Base-by-base conservation (phyloP, 2,888 invertebrate genomes). In the Parnassius orleans region DNA sequence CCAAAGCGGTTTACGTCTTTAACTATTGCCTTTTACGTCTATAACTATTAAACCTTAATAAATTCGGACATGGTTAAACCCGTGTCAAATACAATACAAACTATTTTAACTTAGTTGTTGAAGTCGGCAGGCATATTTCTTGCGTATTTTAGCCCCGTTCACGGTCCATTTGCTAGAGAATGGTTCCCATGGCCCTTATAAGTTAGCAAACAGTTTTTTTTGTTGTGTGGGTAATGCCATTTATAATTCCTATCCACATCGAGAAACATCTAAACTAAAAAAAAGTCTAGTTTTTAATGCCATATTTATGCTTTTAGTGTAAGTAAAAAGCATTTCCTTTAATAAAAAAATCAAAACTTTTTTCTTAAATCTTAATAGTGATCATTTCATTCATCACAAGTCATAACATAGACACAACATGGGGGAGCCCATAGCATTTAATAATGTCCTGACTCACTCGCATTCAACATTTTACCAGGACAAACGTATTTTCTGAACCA, bases 81-180 rank as follows among this genome's bases (percentile, higher is more conserved):
- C 61, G 44, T 47, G 61, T 62, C 61, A 62, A 62, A 62, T 53
- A 48, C 61, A 62, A 33, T 61, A 52, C 51, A 41, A 53, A 57
- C 61, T 53, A 62, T 62, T 62, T 62, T 53, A 61, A 62, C 53
- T 57, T 56, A 15, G 41, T 48, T 33, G 57, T n/a, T 10, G 47
- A 57, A 57, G 57, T 57, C 53, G 53, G 53, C 57, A 47, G 57
- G 47, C 19, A 53, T 47, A 61, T 53, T 62, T 62, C 61, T 62
- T 57, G 61, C 57, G 52, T 57, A 48, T 62, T 57, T 53, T 42
- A 53, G 33, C 42, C 15, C 56, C 52, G 48, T 48, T 57, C 53
- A 44, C 57, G 61, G 57, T 48, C 48, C 61, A 62, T 62, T 62
- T 62, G 57, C 48, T 43, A 33, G 46, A 24, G 50, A 56, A 52